These are phyloP conservation scores for Drosophila santomea DNA, from an alignment of 1,140 invertebrate species.

Conservation along the genomic window DNA sequence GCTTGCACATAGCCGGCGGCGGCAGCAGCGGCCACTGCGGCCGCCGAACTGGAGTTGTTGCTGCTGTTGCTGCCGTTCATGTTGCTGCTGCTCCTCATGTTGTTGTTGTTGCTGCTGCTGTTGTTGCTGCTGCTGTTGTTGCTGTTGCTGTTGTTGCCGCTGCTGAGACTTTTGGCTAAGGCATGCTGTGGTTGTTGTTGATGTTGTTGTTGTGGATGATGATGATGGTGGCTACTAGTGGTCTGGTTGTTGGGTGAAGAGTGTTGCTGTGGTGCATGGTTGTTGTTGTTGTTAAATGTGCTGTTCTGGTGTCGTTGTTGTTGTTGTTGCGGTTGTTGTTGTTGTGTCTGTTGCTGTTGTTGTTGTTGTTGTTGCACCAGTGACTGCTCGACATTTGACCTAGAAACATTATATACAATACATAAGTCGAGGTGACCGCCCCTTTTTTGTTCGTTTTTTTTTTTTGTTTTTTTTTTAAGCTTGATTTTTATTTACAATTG, in stretches of 20 bases:
- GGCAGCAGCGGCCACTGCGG: constrained; percentile 55
- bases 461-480: constrained; percentile 32
- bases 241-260: constrained; percentile 37
- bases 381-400: constrained; percentile 84
- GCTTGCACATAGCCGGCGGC: constrained; percentile 65
- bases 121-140: constrained; percentile 8
- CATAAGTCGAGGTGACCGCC: constrained; percentile 61
- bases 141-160: constrained; percentile 17
- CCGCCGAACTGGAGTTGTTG: constrained; percentile 16
- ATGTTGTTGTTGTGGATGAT: constrained; percentile 47
- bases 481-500: constrained; percentile 8
- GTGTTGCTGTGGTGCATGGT: constrained; percentile 59
- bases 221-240: constrained; percentile 46
- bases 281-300: constrained; percentile 60
- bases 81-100: neutral
- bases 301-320: constrained; percentile 69
- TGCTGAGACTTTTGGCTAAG: constrained; percentile 20
- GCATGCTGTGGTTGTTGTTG: constrained; percentile 51
- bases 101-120: neutral
- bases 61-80: neutral
- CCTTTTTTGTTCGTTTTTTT: constrained; percentile 37
- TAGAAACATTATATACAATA: constrained; percentile 84
- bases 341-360: constrained; percentile 52
- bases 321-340: constrained; percentile 62
- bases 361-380: constrained; percentile 76